These are phyloP conservation scores for Cygnus atratus DNA, from an alignment of 2,113 vertebrate species.

Conservation along the genomic window DNA sequence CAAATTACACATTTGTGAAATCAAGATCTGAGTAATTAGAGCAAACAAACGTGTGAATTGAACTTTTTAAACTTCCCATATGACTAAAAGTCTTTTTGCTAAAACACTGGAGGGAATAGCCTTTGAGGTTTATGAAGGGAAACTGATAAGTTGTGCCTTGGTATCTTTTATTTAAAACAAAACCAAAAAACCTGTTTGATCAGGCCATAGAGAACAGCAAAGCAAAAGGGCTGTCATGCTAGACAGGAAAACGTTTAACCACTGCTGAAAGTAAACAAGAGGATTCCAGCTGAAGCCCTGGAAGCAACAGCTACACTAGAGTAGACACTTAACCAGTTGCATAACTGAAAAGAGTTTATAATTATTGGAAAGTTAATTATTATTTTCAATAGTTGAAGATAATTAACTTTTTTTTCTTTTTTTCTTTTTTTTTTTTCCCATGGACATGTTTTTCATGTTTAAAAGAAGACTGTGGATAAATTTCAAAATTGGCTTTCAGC, in stretches of 20 bases:
- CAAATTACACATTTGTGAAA: not conserved
- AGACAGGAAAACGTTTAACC: not conserved
- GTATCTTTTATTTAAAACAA: not conserved
- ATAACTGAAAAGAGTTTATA: not conserved
- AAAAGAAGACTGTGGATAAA: not conserved
- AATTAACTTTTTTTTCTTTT: not conserved
- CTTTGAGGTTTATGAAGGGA: not conserved
- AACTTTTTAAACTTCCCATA: not conserved
- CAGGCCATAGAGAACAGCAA: not conserved
- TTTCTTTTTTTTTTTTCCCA: not conserved
- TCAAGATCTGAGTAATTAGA: not conserved
- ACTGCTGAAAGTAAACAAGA: not conserved
- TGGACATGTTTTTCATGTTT: not conserved
- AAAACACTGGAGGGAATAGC: not conserved
- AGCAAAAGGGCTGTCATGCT: not conserved
- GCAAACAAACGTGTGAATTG: not conserved
- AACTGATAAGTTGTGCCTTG: rapidly evolving
- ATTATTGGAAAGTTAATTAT: not conserved
- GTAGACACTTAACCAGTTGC: not conserved
- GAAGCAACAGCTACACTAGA: not conserved
- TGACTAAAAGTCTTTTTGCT: not conserved
- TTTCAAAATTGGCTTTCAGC: not conserved
- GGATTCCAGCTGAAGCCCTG: not conserved
- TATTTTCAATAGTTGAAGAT: not conserved
- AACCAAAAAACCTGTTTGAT: not conserved